Conservation (phyloP, 2,113 vertebrate genomes). For the pig (Sus scrofa) region DNA sequence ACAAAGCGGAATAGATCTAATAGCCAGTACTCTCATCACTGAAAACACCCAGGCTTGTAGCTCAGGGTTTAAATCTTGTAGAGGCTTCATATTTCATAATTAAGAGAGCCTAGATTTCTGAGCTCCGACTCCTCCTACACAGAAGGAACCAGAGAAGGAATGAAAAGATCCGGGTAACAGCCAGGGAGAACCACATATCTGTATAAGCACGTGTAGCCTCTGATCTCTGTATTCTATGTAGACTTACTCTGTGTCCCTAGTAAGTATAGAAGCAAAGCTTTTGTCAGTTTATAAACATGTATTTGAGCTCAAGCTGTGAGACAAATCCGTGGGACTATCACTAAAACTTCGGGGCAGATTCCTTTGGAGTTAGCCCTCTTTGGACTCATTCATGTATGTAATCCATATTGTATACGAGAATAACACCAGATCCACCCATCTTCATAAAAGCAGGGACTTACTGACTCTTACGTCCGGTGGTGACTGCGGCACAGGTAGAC, state of each 20-base stretch:
- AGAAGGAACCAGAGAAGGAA: background rate
- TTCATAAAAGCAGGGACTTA: background rate
- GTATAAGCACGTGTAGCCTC: background rate
- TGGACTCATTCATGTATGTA: background rate
- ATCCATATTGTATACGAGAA: background rate
- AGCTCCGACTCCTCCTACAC: background rate
- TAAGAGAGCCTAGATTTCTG: background rate
- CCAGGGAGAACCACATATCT: background rate
- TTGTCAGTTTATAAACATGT: background rate
- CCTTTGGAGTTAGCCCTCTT: background rate
- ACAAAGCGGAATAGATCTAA: background rate
- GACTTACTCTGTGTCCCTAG: background rate
- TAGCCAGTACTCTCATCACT: background rate
- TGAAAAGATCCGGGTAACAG: background rate
- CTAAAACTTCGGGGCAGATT: background rate
- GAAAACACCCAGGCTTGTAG: background rate
- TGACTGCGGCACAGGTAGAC: background rate
- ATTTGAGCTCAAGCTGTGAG: slow-evolving; percentile 23
- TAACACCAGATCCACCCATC: slow-evolving; percentile 18
- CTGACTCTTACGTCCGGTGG: background rate
- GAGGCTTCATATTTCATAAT: background rate
- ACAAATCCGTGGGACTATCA: background rate
- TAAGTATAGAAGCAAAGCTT: background rate
- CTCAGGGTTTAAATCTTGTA: slow-evolving; percentile 28
- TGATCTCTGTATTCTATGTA: background rate